Percentiles rank a stretch among this genome's conserved stretches.
Evolutionary conservation across 2,888 invertebrate species (phyloP).

Genomic region (Ctena decussata): DNA sequence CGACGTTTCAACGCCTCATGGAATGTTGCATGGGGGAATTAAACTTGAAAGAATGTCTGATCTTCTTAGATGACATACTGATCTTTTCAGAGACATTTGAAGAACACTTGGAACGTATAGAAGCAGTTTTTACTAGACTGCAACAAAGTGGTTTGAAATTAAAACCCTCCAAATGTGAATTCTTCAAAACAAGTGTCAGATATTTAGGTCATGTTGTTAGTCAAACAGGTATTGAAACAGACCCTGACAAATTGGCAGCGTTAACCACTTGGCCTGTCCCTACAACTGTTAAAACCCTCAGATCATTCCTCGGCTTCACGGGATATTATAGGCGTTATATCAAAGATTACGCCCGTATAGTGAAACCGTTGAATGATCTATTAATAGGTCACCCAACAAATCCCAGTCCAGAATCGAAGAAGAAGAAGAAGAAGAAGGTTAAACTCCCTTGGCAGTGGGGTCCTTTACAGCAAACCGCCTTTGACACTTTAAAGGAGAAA

Average conservation of each 20-base stretch:
- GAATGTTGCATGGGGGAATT: too few species aligned
- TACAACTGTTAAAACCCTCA: background rate
- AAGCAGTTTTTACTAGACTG: background rate
- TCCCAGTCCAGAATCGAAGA: background rate
- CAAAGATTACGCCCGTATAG: background rate
- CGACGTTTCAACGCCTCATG: too few species aligned
- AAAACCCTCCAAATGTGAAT: background rate
- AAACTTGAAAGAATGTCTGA: too few species aligned
- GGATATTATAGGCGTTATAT: background rate
- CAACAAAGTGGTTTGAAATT: background rate
- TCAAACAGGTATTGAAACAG: background rate
- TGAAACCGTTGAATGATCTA: background rate
- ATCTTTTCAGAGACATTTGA: background rate
- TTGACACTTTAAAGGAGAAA: background rate
- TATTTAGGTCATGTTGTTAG: background rate
- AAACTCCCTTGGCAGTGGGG: slow-evolving; percentile 12
- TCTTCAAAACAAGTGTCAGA: background rate
- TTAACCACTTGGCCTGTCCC: background rate
- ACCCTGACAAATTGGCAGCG: background rate
- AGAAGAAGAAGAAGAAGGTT: background rate
- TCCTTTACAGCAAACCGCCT: background rate
- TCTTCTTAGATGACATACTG: background rate
- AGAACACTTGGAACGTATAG: background rate
- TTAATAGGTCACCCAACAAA: background rate
- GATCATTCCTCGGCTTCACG: background rate